Percentiles rank a stretch among this genome's conserved stretches.
These are phyloP conservation scores for Hapalemur alaotrensis DNA, from an alignment of 2,797 vertebrate species.

Conservation along the genomic window DNA sequence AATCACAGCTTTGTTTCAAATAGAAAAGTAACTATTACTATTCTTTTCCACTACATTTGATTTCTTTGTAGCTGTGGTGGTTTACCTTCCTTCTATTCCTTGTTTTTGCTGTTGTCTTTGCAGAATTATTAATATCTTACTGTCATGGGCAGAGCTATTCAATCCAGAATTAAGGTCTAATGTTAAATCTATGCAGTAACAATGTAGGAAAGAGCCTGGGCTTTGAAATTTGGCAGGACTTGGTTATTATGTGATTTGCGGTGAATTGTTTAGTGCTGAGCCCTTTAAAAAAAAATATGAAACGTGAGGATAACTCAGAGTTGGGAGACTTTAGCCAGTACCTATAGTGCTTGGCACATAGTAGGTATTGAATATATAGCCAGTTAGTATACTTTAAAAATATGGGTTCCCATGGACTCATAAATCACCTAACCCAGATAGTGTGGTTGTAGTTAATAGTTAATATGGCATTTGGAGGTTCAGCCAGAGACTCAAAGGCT, in stretches of 20 bases:
- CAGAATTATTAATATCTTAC: not conserved
- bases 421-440: not conserved
- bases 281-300: not conserved
- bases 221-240: not conserved
- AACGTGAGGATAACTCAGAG: not conserved
- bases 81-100: not conserved
- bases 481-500: not conserved
- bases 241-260: not conserved
- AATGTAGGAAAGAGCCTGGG: not conserved
- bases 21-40: not conserved
- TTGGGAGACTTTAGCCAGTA: conserved; percentile 2
- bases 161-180: not conserved
- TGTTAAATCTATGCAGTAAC: not conserved
- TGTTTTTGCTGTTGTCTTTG: not conserved
- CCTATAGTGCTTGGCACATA: not conserved
- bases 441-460: not conserved
- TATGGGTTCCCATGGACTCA: not conserved
- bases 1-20: not conserved
- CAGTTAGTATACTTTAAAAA: not conserved
- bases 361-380: not conserved
- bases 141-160: not conserved
- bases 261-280: not conserved
- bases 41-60: not conserved
- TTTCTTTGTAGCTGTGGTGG: not conserved
- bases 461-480: not conserved